Evolutionary conservation across 92 coral and sea anemone species (phyloP), one percentile per base, ranked within the genome.

Genomic region (Zoanthus solanderi): DNA sequence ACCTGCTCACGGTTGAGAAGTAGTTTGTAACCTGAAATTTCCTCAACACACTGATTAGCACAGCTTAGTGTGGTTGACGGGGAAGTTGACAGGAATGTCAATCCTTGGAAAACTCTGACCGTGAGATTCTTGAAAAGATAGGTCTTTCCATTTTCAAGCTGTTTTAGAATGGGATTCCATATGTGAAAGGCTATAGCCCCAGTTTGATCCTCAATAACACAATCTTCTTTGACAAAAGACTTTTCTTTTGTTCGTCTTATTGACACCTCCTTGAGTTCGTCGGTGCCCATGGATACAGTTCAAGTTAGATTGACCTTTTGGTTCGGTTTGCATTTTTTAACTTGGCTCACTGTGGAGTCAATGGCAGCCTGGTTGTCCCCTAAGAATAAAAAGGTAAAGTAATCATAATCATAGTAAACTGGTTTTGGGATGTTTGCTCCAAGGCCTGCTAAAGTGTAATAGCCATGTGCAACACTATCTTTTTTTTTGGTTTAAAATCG

Each of bases 161-260:
- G 68, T 81, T 76, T 29, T 48, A 87, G 87, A 71, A 87, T 72
- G 66, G 93, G 90, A 61, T 44, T 54, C 94, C 89, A 89, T 16
- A 92, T 90, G 79, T 90, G 90, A 58, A 85, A 78, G 86, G 88
- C 83, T n/a, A 87, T 89, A 50, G 90, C 75, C 57, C 95, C 91
- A 57, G 91, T 86, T 76, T 73, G 76, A 87, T 92, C 93, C 81
- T 90, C 95, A 31, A 90, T 58, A 34, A 90, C 76, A 89, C 95
- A 90, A 79, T 92, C 95, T 87, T 92, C 95, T 83, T 90, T 87
- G 58, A 92, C 91, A n/a, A 82, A 86, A 50, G 86, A 75, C 54
- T 81, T 61, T 79, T 88, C 84, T 32, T 84, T 54, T 48, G 85
- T 84, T 46, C 89, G 65, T 79, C 86, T 88, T 32, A 89, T 78